A percentile compares a stretch with the other conserved stretches of the same genome.
These are phyloP conservation scores for Lagopus muta DNA, from an alignment of 2,113 vertebrate species.

Conservation along the genomic window DNA sequence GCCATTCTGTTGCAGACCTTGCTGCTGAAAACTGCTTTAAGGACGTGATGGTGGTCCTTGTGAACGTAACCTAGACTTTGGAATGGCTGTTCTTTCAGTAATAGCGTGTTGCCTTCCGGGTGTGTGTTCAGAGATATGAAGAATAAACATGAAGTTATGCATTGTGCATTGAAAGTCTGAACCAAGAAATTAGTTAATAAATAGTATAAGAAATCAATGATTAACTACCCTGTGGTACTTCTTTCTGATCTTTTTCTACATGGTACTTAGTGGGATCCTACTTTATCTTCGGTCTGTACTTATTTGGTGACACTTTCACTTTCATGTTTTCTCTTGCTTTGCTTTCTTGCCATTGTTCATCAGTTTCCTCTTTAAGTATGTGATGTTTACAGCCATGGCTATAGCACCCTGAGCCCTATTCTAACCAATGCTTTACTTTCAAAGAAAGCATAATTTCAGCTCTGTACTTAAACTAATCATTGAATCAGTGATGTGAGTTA, in stretches of 20 bases:
- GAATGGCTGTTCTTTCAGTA: neutral
- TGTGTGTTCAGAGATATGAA: neutral
- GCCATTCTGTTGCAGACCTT: neutral
- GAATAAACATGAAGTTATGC: conserved; percentile 16
- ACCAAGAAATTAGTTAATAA: conserved; percentile 27
- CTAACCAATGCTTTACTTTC: neutral
- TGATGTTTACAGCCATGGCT: neutral
- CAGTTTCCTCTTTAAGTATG: neutral
- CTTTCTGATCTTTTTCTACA: neutral
- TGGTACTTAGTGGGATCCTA: neutral
- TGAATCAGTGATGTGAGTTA: neutral
- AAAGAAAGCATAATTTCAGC: neutral
- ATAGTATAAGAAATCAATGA: conserved; percentile 1
- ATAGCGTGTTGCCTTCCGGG: neutral
- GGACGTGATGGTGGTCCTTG: neutral
- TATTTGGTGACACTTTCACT: conserved; percentile 16
- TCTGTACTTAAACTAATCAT: neutral
- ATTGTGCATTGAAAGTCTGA: neutral
- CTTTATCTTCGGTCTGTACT: neutral
- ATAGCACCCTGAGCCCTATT: neutral
- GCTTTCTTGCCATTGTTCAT: neutral
- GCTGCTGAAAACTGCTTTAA: neutral
- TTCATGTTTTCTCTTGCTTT: neutral
- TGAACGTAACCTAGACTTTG: neutral
- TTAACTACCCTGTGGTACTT: neutral